Percentiles rank a stretch among this genome's conserved stretches.
Conservation (phyloP, 2,888 invertebrate genomes). For the Cinara cedri region DNA sequence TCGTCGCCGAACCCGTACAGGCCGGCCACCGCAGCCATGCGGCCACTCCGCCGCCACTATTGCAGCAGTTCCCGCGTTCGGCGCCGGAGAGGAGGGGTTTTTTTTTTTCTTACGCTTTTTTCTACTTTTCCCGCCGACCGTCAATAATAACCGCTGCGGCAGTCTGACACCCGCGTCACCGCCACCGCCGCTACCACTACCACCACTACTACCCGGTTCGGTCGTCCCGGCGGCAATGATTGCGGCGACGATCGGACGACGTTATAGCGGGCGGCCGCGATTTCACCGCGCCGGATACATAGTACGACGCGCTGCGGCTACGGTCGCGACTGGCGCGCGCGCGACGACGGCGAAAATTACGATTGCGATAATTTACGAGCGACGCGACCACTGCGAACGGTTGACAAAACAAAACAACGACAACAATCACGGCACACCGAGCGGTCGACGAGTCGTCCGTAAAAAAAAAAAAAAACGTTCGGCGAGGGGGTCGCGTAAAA, state of each 20-base stretch:
- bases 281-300: too few relatives aligned
- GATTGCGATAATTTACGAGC: too few relatives aligned
- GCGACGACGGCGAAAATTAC: too few relatives aligned
- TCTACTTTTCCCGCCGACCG: background rate
- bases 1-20: slow-evolving; percentile 81
- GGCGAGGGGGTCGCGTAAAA: background rate
- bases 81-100: background rate
- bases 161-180: slow-evolving; percentile 13
- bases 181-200: too few relatives aligned
- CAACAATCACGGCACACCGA: background rate
- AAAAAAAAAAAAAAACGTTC: too few relatives aligned
- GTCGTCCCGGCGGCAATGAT: slow-evolving; percentile 1
- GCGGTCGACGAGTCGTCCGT: too few relatives aligned
- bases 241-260: background rate
- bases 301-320: background rate
- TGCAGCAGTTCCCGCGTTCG: background rate
- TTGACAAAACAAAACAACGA: too few relatives aligned
- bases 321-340: too few relatives aligned
- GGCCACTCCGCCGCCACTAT: slow-evolving; percentile 38
- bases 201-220: background rate
- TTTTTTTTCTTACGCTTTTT: background rate
- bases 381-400: too few relatives aligned
- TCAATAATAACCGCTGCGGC: background rate
- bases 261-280: background rate
- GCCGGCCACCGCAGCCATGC: slow-evolving; percentile 80